Evolutionary conservation across 2,797 vertebrate species (phyloP).

Genomic region (Centroberyx gerrardi): DNA sequence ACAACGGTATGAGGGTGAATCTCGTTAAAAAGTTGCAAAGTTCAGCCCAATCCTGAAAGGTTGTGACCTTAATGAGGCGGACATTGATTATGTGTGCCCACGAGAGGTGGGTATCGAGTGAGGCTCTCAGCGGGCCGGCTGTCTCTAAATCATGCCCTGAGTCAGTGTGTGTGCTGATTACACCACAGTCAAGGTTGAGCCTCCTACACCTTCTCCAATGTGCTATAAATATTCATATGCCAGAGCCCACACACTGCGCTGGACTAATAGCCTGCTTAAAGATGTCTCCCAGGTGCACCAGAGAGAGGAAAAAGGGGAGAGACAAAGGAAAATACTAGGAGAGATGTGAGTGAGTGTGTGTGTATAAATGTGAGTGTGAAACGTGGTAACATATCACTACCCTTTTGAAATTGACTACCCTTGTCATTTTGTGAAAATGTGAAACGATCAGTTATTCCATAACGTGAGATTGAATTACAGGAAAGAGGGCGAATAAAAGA

Average conservation of each 20-base stretch:
- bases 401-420: constrained; percentile 28
- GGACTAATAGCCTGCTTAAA: constrained; percentile 80
- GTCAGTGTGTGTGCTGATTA: constrained; percentile 82
- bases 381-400: constrained; percentile 19
- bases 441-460: constrained; percentile 46
- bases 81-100: constrained; percentile 86
- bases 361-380: constrained; percentile 30
- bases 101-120: constrained; percentile 76
- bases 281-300: constrained; percentile 68
- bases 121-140: constrained; percentile 74
- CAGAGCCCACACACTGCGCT: constrained; percentile 76
- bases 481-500: constrained; percentile 36
- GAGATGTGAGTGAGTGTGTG: constrained; percentile 14
- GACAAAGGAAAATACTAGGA: constrained; percentile 22
- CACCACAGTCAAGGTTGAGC: constrained; percentile 83
- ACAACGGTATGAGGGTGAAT: constrained; percentile 59
- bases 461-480: constrained; percentile 50
- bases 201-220: constrained; percentile 81
- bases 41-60: constrained; percentile 80
- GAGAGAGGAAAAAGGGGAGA: constrained; percentile 28
- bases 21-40: constrained; percentile 80
- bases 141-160: constrained; percentile 81
- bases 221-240: constrained; percentile 87
- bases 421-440: constrained; percentile 43
- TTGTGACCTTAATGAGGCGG: constrained; percentile 80